These are phyloP conservation scores for Anoncus sp. DNA, from an alignment of 2,888 invertebrate species.

Conservation along the genomic window DNA sequence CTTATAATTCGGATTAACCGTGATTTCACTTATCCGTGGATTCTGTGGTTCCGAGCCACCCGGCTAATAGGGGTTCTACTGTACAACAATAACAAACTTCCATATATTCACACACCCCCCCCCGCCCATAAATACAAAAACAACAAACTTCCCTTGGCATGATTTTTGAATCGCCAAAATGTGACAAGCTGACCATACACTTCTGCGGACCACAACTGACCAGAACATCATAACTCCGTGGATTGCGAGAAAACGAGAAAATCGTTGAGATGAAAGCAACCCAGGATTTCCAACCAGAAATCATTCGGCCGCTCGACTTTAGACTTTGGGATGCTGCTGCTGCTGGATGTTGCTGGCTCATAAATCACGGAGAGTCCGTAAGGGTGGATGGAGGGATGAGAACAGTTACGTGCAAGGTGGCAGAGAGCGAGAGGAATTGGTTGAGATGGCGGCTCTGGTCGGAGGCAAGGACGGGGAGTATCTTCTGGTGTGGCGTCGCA, in stretches of 20 bases:
- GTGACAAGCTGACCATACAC: constrained; percentile 42
- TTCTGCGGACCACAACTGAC: constrained; percentile 11
- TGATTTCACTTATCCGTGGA: too few species aligned
- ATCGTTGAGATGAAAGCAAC: constrained; percentile 54
- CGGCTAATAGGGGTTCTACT: too few species aligned
- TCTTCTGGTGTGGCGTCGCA: constrained; percentile 81
- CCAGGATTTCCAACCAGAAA: constrained; percentile 63
- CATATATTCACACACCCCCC: not conserved
- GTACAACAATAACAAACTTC: not conserved
- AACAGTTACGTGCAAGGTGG: constrained; percentile 44
- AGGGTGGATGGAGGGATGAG: constrained; percentile 36
- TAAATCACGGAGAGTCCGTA: constrained; percentile 79
- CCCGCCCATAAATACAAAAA: not conserved
- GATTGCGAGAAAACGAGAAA: constrained; percentile 51
- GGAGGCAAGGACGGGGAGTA: constrained; percentile 67
- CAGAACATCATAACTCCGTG: constrained; percentile 5
- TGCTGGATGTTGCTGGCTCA: constrained; percentile 80
- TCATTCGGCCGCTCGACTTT: constrained; percentile 62
- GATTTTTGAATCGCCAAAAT: constrained; percentile 40
- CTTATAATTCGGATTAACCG: too few species aligned
- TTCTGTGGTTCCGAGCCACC: too few species aligned
- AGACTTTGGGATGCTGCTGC: constrained; percentile 65
- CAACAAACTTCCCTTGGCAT: not conserved
- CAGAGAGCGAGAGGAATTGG: constrained; percentile 31
- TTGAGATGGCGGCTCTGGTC: constrained; percentile 39